Percentiles rank a stretch among this genome's conserved stretches.
Evolutionary conservation across 2,113 vertebrate species (phyloP).

Genomic region (Macaca mulatta): DNA sequence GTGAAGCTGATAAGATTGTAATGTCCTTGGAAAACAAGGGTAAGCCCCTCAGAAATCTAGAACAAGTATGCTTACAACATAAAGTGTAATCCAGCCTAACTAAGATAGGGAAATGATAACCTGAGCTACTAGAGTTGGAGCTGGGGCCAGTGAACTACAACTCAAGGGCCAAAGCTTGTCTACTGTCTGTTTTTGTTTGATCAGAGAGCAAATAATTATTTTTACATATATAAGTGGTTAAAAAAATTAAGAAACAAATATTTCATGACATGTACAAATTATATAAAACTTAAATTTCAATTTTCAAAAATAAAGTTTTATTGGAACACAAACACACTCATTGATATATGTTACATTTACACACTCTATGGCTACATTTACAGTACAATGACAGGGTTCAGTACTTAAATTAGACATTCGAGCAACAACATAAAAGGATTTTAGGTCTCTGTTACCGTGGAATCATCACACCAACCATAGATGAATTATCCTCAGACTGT

Average conservation of each 20-base stretch:
- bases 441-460: not conserved
- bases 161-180: not conserved
- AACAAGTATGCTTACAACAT: not conserved
- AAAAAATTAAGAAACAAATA: not conserved
- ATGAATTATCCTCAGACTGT: not conserved
- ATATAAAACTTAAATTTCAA: not conserved
- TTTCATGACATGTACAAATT: not conserved
- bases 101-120: not conserved
- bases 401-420: not conserved
- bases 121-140: not conserved
- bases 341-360: not conserved
- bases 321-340: not conserved
- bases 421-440: not conserved
- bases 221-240: not conserved
- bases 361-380: not conserved
- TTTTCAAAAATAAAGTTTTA: not conserved
- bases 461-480: not conserved
- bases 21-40: not conserved
- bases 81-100: not conserved
- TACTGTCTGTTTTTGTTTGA: not conserved
- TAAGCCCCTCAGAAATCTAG: not conserved
- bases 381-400: not conserved
- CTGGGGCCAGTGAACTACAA: not conserved
- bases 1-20: not conserved
- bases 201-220: not conserved